These are phyloP conservation scores for Semaprochilodus insignis DNA, from an alignment of 2,797 vertebrate species.

Conservation along the genomic window DNA sequence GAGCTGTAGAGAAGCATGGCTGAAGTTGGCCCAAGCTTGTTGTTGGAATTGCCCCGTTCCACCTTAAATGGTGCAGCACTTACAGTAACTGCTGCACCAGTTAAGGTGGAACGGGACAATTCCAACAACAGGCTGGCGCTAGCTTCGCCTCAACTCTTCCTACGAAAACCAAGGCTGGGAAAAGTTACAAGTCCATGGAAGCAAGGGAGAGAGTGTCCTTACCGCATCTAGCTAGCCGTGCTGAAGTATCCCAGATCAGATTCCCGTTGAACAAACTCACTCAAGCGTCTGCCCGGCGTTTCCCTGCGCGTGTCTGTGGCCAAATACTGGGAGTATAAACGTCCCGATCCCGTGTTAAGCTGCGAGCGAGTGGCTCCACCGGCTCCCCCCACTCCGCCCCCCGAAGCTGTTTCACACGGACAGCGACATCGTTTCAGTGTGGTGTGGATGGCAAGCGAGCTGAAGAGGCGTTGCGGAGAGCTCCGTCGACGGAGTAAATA, in stretches of 20 bases:
- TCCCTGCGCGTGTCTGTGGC: not conserved
- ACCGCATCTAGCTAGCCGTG: conserved; percentile 10
- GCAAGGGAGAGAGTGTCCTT: not conserved
- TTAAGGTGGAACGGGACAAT: too few species aligned
- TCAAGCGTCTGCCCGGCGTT: not conserved
- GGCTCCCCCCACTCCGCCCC: not conserved
- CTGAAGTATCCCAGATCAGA: not conserved
- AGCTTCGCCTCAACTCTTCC: too few species aligned
- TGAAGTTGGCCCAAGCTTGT: too few species aligned
- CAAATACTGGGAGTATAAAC: not conserved
- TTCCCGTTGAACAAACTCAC: too few species aligned
- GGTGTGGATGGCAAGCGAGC: not conserved
- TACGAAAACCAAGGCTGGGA: too few species aligned
- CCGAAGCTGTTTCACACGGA: not conserved
- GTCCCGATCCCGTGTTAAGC: not conserved
- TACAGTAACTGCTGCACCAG: too few species aligned
- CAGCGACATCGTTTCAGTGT: not conserved
- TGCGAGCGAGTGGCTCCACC: not conserved
- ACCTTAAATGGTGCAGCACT: too few species aligned
- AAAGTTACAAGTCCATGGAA: too few species aligned
- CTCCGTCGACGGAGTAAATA: not conserved
- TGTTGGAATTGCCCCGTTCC: too few species aligned
- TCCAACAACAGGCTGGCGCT: too few species aligned
- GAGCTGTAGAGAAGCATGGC: too few species aligned
- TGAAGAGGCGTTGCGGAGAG: not conserved